Evolutionary conservation across 37 sponge, comb jelly and placozoan genomes (phyloP).

Genomic region (Lycopodina hypogea): DNA sequence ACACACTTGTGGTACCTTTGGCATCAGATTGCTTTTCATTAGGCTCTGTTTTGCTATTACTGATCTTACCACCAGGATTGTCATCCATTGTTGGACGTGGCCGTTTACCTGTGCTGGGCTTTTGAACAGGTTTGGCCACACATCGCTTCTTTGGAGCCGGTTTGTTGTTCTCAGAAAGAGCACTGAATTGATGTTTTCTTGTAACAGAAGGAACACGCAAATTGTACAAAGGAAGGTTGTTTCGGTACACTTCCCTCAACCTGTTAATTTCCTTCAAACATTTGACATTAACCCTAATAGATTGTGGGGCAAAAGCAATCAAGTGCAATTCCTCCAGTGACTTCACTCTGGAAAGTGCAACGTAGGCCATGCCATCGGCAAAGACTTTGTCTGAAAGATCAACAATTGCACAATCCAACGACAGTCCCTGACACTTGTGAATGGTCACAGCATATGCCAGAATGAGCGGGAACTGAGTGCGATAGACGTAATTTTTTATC

Average conservation of each 20-base stretch:
- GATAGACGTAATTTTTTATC: conserved; percentile 29
- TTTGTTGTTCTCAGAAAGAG: no score
- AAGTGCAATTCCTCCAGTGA: neutral
- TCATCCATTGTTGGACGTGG: no score
- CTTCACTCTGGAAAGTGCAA: conserved; percentile 55
- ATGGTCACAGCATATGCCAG: conserved; percentile 49
- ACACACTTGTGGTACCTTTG: no score
- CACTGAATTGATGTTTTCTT: no score
- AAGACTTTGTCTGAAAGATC: conserved; percentile 60
- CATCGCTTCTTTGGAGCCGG: no score
- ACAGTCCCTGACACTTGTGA: conserved; percentile 52
- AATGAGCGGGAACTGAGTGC: conserved; percentile 55
- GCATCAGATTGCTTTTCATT: no score
- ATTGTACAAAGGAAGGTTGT: conserved; percentile 28
- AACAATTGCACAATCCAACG: conserved; percentile 53
- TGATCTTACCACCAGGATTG: no score
- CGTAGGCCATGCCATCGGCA: conserved; percentile 54
- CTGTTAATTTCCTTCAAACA: conserved; percentile 33
- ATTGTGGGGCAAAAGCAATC: no score
- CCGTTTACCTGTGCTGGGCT: no score
- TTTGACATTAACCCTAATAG: neutral
- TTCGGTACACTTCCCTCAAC: conserved; percentile 4
- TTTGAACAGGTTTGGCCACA: no score
- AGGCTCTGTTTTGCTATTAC: no score
- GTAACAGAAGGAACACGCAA: no score